Evolutionary conservation across 2,797 vertebrate genomes (phyloP).

Genomic region (Micromesistius poutassou): DNA sequence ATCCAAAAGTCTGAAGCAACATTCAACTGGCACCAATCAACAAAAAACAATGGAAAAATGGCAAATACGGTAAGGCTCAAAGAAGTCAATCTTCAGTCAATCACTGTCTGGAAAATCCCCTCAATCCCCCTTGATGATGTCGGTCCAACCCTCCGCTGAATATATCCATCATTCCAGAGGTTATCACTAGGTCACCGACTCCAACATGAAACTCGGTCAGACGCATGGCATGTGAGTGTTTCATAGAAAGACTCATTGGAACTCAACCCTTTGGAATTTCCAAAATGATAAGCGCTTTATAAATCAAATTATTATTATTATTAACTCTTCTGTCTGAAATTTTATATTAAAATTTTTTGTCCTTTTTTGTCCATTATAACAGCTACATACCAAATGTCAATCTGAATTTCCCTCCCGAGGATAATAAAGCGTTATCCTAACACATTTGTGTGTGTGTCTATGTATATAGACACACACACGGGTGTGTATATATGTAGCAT

Average conservation of each 20-base stretch:
- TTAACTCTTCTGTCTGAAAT: not conserved
- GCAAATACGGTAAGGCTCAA: conserved; percentile 43
- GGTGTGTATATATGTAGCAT: not conserved
- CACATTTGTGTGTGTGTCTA: not conserved
- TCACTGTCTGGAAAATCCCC: conserved; percentile 46
- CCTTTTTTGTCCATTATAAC: not conserved
- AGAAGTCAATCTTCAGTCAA: conserved; percentile 48
- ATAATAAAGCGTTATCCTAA: not conserved
- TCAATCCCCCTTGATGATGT: conserved; percentile 49
- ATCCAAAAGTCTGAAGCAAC: conserved; percentile 41
- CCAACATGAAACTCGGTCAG: conserved; percentile 24
- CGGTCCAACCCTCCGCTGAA: conserved; percentile 36
- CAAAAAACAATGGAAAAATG: conserved; percentile 33
- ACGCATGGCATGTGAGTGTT: conserved; percentile 12
- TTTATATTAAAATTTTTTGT: not conserved
- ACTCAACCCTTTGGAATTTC: not conserved
- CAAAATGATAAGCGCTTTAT: not conserved
- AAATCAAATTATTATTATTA: not conserved
- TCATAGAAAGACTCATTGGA: not conserved
- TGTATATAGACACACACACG: too few species aligned
- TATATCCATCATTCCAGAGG: conserved; percentile 46
- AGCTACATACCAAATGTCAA: not conserved
- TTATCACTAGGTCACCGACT: conserved; percentile 41
- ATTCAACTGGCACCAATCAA: conserved; percentile 34
- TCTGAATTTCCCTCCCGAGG: not conserved